Evolutionary conservation across 2,888 invertebrate species (phyloP), one percentile per base, ranked within the genome.

Genomic region (Limnephilus auricula): DNA sequence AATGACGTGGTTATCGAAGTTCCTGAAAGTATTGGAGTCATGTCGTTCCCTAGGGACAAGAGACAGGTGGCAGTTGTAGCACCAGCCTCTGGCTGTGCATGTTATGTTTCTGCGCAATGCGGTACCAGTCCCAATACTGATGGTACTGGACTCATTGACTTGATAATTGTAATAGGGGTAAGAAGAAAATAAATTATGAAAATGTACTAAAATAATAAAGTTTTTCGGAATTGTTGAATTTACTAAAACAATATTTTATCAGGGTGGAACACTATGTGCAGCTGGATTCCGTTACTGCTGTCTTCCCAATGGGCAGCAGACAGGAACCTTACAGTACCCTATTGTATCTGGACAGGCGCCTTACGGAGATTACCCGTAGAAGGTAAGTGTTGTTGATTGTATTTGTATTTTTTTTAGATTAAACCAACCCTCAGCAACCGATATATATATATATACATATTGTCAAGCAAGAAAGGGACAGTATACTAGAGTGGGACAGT

Each of bases 351-450:
- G 97, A 1, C 96, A 97, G 94, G 96, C 97, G 15, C 95, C 95
- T 92, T 97, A 96, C 93, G 98, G 97, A 25, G 97, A 97, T 93
- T 97, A 96, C 94, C 98, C 98, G 4, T 98, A 98, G 98, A 97
- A 97, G 95, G 97, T 97, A 90, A 40, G 89, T 86, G 18, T 6
- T 65, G 18, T 65, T 25, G 65, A 25, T 65, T 50, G 13, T 13
- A 25, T 25, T 37, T 18, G 15, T 15, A 45, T 40, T 12, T 40
- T 40, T 40, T 40, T 40, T 40, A n/a, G n/a, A n/a, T n/a, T n/a
- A n/a, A n/a, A n/a, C n/a, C n/a, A n/a, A n/a, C n/a, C n/a, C n/a
- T n/a, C n/a, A n/a, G n/a, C n/a, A n/a, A n/a, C n/a, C n/a, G n/a
- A n/a, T n/a, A n/a, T n/a, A n/a, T n/a, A n/a, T n/a, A n/a, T n/a